Conservation (phyloP, 1,140 invertebrate species). For the Cyphomyrmex costatus region DNA sequence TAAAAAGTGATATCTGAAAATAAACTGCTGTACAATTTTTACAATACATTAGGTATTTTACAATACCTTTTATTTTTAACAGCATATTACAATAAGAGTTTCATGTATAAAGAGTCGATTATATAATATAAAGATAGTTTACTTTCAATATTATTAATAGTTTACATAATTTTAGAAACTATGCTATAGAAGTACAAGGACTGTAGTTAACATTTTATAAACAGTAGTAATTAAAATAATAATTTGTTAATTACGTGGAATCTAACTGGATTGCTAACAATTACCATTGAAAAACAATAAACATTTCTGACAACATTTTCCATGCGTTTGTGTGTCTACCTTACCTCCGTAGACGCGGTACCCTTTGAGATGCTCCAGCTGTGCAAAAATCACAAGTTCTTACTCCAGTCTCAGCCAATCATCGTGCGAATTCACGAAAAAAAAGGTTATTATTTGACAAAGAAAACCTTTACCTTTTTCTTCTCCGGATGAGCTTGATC, state of each 20-base stretch:
- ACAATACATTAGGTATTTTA: neutral
- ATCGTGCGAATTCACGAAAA: constrained; percentile 10
- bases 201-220: constrained; percentile 31
- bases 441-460: neutral
- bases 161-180: neutral
- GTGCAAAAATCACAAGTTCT: constrained; percentile 80
- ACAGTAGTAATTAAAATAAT: constrained; percentile 35
- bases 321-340: constrained; percentile 77
- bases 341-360: constrained; percentile 81
- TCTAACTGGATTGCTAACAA: constrained; percentile 40
- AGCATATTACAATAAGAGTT: neutral
- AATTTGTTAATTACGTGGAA: constrained; percentile 41
- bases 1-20: neutral
- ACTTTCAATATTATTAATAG: no score
- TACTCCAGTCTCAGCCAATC: constrained; percentile 45
- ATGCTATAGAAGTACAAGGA: neutral
- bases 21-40: constrained; percentile 19
- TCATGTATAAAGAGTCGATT: neutral
- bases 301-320: constrained; percentile 66
- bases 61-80: neutral
- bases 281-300: constrained; percentile 58
- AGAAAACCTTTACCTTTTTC: constrained; percentile 88
- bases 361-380: constrained; percentile 80
- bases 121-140: neutral
- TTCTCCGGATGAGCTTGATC: constrained; percentile 92